phyloP scores from a whole-genome alignment of 2,888 invertebrate genomes.

The Tridacna crocea region DNA sequence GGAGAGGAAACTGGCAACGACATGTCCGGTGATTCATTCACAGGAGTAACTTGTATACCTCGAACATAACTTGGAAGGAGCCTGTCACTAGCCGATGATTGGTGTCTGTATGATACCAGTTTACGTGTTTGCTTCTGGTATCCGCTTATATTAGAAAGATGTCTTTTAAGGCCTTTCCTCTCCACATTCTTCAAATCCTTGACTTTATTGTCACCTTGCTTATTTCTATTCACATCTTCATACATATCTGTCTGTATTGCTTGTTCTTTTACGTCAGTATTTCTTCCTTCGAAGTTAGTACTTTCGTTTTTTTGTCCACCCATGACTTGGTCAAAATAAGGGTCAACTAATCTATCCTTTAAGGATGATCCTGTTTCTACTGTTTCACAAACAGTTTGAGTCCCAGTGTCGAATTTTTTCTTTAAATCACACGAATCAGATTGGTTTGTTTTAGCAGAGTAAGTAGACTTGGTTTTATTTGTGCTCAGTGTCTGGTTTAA shows the following conservation, averaged over 20 bases:
- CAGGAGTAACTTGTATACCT: slow-evolving; percentile 17
- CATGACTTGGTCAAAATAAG: not conserved
- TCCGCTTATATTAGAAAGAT: not conserved
- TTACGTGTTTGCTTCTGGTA: slow-evolving; percentile 11
- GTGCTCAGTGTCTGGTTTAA: not conserved
- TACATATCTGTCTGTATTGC: not conserved
- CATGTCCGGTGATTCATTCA: slow-evolving; percentile 6
- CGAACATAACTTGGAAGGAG: not conserved
- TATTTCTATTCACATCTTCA: not conserved
- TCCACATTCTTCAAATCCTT: not conserved
- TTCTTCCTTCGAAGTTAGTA: not conserved
- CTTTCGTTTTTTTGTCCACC: not conserved
- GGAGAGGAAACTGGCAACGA: slow-evolving; percentile 9
- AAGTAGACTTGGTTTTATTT: slow-evolving; percentile 7
- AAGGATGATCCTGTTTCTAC: not conserved
- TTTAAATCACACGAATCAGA: not conserved
- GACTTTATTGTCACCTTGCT: not conserved
- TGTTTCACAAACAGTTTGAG: not conserved
- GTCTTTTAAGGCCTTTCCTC: not conserved
- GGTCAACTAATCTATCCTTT: no score
- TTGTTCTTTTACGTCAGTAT: no score
- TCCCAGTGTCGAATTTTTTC: slow-evolving; percentile 7
- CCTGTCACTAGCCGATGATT: not conserved
- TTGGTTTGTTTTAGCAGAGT: not conserved
- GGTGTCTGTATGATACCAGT: slow-evolving; percentile 12